Evolutionary conservation across 2,113 vertebrate genomes (phyloP).

Genomic region (Marmota monax): DNA sequence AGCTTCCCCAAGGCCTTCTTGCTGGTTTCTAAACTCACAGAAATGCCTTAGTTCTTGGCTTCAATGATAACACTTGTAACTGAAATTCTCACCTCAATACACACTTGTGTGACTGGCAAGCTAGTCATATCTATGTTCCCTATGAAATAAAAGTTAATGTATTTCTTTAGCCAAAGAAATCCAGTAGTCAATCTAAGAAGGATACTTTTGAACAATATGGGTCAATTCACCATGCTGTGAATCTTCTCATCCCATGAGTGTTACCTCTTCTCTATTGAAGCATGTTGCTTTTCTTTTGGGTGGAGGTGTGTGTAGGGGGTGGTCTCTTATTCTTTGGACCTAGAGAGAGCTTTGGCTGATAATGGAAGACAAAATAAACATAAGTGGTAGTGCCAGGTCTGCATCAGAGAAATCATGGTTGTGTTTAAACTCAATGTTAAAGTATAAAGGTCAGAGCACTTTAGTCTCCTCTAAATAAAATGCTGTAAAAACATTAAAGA

Average conservation of each 20-base stretch:
- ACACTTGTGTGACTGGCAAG: background rate
- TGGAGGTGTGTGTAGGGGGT: no score
- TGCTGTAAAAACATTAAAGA: background rate
- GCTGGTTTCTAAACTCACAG: background rate
- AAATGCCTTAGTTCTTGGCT: background rate
- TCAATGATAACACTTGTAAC: background rate
- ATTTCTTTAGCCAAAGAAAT: background rate
- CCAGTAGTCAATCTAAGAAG: background rate
- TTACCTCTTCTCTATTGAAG: background rate
- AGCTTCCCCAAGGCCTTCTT: background rate
- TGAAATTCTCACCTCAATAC: background rate
- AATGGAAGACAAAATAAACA: background rate
- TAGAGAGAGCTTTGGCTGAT: background rate
- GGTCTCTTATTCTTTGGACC: background rate
- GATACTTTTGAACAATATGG: background rate
- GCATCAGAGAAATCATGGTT: background rate
- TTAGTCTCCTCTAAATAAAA: background rate
- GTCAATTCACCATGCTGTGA: background rate
- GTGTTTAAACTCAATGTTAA: background rate
- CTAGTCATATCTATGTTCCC: background rate
- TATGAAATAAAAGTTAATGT: background rate
- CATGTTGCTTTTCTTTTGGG: background rate
- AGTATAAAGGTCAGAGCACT: background rate
- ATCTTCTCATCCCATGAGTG: background rate
- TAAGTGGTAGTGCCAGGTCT: rapidly evolving